Conservation (phyloP, 2,113 vertebrate species). For the Limanda limanda region DNA sequence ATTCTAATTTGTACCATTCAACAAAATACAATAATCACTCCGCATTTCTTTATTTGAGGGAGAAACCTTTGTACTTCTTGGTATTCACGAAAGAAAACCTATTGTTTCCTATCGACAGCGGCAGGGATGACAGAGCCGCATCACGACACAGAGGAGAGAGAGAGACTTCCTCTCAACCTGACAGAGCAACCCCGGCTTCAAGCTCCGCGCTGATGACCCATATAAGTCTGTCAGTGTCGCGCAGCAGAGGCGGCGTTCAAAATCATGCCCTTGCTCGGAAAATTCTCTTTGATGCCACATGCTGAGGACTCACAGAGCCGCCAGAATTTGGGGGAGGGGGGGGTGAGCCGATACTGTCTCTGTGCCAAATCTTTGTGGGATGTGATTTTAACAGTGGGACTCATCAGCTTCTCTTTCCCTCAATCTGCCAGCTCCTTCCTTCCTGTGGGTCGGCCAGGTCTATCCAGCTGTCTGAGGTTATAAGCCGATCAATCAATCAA, state of each 20-base stretch:
- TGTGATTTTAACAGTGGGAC: slow-evolving; percentile 37
- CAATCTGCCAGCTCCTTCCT: slow-evolving; percentile 3
- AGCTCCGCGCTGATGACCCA: slow-evolving; percentile 74
- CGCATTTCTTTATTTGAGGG: slow-evolving; percentile 13
- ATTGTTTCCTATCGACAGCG: background rate
- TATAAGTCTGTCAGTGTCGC: slow-evolving; percentile 75
- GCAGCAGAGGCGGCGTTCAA: slow-evolving; percentile 64
- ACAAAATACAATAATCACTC: background rate
- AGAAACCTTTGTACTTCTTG: background rate
- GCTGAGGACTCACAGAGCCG: slow-evolving; percentile 56
- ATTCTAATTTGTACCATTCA: background rate
- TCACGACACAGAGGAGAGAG: background rate
- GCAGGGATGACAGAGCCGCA: background rate
- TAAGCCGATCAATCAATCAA: background rate
- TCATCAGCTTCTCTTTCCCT: slow-evolving; percentile 16
- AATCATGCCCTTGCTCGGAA: slow-evolving; percentile 66
- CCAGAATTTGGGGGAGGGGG: slow-evolving; percentile 29
- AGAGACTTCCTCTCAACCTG: slow-evolving; percentile 52
- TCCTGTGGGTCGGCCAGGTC: background rate
- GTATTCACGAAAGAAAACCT: background rate
- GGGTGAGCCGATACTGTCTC: slow-evolving; percentile 52
- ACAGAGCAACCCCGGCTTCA: slow-evolving; percentile 55
- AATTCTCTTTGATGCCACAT: slow-evolving; percentile 75
- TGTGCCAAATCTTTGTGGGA: slow-evolving; percentile 49
- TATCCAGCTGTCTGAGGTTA: slow-evolving; percentile 1